Base-by-base conservation (phyloP, 2,797 vertebrate genomes). In the Neomorphus geoffroyi region DNA sequence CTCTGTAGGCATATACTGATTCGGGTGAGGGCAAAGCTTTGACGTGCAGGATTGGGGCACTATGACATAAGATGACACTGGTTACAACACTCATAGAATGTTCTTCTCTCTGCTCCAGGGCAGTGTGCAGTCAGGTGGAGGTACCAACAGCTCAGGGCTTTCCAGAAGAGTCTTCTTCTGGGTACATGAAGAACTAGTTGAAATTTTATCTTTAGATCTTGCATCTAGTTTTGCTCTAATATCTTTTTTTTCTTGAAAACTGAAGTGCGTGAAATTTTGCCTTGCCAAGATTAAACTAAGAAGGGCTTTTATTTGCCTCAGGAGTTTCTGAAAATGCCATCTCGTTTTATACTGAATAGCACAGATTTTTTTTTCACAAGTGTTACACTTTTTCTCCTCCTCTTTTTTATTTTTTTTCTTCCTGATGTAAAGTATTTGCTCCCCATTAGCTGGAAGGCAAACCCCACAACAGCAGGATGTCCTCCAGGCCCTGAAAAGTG, bases 121-220 rank as follows among this genome's bases (percentile, higher is more conserved):
- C 16, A 57, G 35, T 0, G 0, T 45, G 56, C 51, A 64, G 46
- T 65, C 62, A 79, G n/a, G 60, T 1, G 13, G 62, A 83, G 28
- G 23, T 91, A 70, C 46, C 0, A 0, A 83, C 71, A 75, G 48
- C 30, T 90, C 37, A 79, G 51, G 23, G n/a, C 45, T 90, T 93
- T 93, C 86, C 51, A 88, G 62, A 43, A 51, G 12, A 26, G 22
- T 87, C 24, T 87, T 85, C 87, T 45, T 83, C 33, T 81, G 43
- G 14, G 37, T 75, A 69, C 33, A n/a, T 79, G 69, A 96, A 78
- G 39, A 90, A 14, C 39, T 86, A 53, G 61, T 92, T 91, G 70
- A 70, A 86, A 91, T 90, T 92, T 53, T 80, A 73, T 56, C 77
- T 90, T 83, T 73, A 84, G 64, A 37, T 60, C 50, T 81, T 66